Evolutionary conservation across 1,140 invertebrate genomes (phyloP).

Genomic region (Aplysia californica): DNA sequence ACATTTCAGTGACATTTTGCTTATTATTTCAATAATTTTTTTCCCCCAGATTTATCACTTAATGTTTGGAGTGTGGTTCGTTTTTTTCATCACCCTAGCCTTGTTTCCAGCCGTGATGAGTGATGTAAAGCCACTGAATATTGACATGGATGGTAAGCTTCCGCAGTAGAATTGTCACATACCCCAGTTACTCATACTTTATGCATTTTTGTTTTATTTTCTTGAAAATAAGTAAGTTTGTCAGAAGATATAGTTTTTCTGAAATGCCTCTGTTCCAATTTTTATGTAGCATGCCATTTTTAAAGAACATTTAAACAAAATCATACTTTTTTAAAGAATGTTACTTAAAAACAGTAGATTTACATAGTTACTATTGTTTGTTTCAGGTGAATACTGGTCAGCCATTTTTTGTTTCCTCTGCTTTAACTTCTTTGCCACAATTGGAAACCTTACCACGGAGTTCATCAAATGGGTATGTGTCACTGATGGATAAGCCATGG

Average conservation of each 20-base stretch:
- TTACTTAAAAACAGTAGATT: too few relatives aligned
- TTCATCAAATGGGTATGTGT: conserved; percentile 81
- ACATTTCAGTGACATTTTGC: too few relatives aligned
- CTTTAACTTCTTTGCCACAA: conserved; percentile 93
- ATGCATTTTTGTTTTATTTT: too few relatives aligned
- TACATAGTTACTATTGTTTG: neutral
- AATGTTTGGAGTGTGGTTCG: conserved; percentile 91
- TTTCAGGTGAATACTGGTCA: conserved; percentile 77
- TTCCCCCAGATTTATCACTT: conserved; percentile 80
- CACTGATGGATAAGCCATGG: too few relatives aligned
- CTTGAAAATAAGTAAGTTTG: too few relatives aligned
- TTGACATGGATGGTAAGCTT: conserved; percentile 54
- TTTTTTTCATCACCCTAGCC: conserved; percentile 92
- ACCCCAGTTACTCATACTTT: too few relatives aligned
- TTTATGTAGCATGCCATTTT: too few relatives aligned
- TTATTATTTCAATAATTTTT: conserved; percentile 34
- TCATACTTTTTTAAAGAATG: too few relatives aligned
- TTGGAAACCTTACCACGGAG: conserved; percentile 89
- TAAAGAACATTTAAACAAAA: too few relatives aligned
- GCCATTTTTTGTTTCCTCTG: conserved; percentile 90
- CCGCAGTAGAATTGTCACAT: too few relatives aligned
- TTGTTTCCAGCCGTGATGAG: conserved; percentile 91
- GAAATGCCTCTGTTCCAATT: too few relatives aligned
- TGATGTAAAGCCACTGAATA: conserved; percentile 69
- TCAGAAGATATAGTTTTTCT: too few relatives aligned